These are phyloP conservation scores for Amphipoea oculea DNA, from an alignment of 2,888 invertebrate genomes.

Conservation along the genomic window DNA sequence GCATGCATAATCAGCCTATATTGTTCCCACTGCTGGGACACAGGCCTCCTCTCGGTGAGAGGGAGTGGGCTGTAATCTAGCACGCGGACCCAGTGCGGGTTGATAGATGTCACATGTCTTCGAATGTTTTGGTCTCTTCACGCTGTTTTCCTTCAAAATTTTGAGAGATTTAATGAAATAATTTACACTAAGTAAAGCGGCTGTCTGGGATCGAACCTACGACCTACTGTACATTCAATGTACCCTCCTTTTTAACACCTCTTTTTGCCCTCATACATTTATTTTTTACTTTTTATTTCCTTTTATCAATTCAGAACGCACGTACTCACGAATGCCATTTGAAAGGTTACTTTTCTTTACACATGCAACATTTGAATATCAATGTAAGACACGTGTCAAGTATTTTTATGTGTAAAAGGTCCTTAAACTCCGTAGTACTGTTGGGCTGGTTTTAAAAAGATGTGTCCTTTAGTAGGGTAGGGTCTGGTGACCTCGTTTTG, in stretches of 20 bases:
- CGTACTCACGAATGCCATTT: conserved; percentile 20
- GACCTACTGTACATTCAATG: neutral
- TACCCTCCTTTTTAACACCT: conserved; percentile 12
- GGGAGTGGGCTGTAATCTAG: too few species aligned
- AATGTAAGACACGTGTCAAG: conserved; percentile 48
- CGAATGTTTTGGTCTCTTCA: neutral
- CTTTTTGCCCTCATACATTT: neutral
- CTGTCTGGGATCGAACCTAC: neutral
- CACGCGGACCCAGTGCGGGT: too few species aligned
- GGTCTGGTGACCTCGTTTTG: neutral
- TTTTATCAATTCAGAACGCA: conserved; percentile 26
- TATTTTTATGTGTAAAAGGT: conserved; percentile 28
- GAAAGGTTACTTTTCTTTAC: conserved; percentile 37
- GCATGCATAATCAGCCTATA: too few species aligned
- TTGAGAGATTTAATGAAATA: neutral
- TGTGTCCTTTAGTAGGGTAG: neutral
- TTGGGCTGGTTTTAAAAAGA: neutral
- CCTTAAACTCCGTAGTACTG: conserved; percentile 1
- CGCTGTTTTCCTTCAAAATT: neutral
- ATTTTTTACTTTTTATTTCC: conserved; percentile 28
- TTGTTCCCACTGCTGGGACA: too few species aligned
- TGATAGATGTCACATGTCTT: too few species aligned
- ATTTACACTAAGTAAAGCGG: neutral
- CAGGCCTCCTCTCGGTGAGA: too few species aligned
- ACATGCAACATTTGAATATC: conserved; percentile 59